Percentiles rank a stretch among this genome's conserved stretches.
Conservation (phyloP, 1,140 invertebrate species). For the Drosophila kohkoa region DNA sequence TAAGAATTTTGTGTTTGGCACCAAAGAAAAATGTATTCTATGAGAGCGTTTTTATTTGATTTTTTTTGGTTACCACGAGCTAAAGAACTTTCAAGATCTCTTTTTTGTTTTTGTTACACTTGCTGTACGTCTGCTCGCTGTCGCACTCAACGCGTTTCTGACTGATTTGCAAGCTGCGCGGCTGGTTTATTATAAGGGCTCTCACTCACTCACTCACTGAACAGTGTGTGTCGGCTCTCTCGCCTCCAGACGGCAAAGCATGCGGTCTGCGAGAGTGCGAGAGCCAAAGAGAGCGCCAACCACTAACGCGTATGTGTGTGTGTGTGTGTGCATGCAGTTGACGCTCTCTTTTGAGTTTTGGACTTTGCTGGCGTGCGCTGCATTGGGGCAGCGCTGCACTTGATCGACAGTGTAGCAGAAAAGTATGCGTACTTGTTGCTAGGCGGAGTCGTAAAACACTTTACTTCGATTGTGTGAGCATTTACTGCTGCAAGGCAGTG, state of each 20-base stretch:
- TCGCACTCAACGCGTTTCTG: conserved; percentile 56
- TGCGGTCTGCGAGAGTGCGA: background rate
- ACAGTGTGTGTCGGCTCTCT: too few species aligned
- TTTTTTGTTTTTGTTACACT: conserved; percentile 16
- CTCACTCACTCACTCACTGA: conserved; percentile 1
- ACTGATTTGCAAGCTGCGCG: conserved; percentile 67
- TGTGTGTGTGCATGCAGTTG: background rate
- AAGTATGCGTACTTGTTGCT: conserved; percentile 8
- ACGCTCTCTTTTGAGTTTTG: conserved; percentile 39
- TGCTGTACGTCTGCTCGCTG: conserved; percentile 54
- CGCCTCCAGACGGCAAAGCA: too few species aligned
- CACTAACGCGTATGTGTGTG: background rate
- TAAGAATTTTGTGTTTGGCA: conserved; percentile 35
- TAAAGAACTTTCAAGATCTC: conserved; percentile 40
- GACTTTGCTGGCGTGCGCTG: conserved; percentile 37
- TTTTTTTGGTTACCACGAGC: conserved; percentile 12
- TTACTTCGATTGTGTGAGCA: background rate
- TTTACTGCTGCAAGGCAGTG: conserved; percentile 27
- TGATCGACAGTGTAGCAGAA: conserved; percentile 18
- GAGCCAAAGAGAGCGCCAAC: background rate
- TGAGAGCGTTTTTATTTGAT: background rate
- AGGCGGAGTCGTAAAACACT: background rate
- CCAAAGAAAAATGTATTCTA: conserved; percentile 66
- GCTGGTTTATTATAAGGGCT: conserved; percentile 67
- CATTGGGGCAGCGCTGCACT: conserved; percentile 35